Evolutionary conservation across 2,797 vertebrate species (phyloP), one percentile per base, ranked within the genome.

Genomic region (Catostomus latipinnis): DNA sequence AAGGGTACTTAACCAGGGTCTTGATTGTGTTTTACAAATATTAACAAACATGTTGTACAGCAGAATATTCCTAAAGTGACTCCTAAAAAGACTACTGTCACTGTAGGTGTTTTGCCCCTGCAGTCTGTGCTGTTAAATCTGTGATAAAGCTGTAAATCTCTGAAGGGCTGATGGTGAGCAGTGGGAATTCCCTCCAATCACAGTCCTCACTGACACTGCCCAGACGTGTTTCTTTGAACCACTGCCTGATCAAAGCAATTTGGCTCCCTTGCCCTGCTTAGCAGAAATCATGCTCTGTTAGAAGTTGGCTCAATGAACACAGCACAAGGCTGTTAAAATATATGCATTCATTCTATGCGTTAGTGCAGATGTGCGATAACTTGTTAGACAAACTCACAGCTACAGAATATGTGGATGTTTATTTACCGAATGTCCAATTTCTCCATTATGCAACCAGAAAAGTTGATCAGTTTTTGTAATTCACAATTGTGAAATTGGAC

Each of bases 221-320:
- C 76, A 83, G 43, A 77, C 57, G 77, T 86, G 74, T n/a, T 70
- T 78, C 34, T 69, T 76, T 69, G 56, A 80, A 70, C 63, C 53
- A 56, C 72, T 43, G 57, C 53, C 76, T 84, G 86, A 91, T 90
- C 86, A 86, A 86, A 86, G 80, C 72, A 80, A 86, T 86, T 81
- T 83, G 85, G 84, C 86, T 86, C 79, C 75, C 84, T 83, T 50
- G 60, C 54, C 50, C 53, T 16, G 50, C 63, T 84, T 81, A 48
- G 83, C 82, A 83, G 72, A 83, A 86, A 71, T 68, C 76, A 73
- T 83, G 85, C 72, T 88, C 67, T 22, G 71, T 82, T 70, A 84
- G 4, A 45, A 63, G 73, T 12, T 22, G 43, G 16, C 65, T 77
- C 76, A 82, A 76, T 85, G 74, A 60, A 65, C 61, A 68, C 49